A percentile compares a stretch with the other conserved stretches of the same genome.
Evolutionary conservation across 2,888 invertebrate species (phyloP).

Genomic region (Stramonita haemastoma): DNA sequence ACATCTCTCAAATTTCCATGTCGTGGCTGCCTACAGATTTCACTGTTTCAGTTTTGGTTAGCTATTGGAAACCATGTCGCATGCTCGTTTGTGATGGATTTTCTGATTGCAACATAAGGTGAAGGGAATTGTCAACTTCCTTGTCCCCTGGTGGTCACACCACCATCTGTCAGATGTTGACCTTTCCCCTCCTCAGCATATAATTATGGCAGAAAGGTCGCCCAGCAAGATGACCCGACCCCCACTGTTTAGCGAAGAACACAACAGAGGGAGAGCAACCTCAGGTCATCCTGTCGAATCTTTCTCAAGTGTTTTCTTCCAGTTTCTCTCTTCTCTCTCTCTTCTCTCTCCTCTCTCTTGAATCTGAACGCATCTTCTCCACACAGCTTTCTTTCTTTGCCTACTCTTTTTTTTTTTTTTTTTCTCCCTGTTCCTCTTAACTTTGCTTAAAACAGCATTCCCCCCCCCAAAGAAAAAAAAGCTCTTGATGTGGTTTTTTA

Average conservation of each 20-base stretch:
- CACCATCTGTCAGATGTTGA: neutral
- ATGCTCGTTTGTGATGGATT: neutral
- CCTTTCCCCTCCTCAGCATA: neutral
- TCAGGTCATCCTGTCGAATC: neutral
- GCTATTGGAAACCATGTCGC: neutral
- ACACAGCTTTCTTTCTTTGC: neutral
- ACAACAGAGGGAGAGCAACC: neutral
- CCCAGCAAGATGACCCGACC: neutral
- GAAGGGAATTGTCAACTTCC: slow-evolving; percentile 2
- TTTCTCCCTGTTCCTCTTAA: neutral
- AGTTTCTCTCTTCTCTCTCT: neutral
- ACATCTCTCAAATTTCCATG: too few relatives aligned
- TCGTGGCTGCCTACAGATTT: neutral
- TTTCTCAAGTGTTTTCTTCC: neutral
- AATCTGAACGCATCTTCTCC: neutral
- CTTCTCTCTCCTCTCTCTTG: neutral
- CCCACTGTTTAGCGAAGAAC: neutral
- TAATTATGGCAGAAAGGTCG: neutral
- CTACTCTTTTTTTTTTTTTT: neutral
- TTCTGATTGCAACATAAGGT: neutral
- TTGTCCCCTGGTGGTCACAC: neutral
- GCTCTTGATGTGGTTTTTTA: too few relatives aligned
- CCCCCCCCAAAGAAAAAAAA: too few relatives aligned
- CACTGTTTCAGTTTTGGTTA: neutral
- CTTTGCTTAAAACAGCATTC: too few relatives aligned